A percentile compares a stretch with the other conserved stretches of the same genome.
These are phyloP conservation scores for Clarias fuscus DNA, from an alignment of 2,797 vertebrate genomes.

Conservation along the genomic window DNA sequence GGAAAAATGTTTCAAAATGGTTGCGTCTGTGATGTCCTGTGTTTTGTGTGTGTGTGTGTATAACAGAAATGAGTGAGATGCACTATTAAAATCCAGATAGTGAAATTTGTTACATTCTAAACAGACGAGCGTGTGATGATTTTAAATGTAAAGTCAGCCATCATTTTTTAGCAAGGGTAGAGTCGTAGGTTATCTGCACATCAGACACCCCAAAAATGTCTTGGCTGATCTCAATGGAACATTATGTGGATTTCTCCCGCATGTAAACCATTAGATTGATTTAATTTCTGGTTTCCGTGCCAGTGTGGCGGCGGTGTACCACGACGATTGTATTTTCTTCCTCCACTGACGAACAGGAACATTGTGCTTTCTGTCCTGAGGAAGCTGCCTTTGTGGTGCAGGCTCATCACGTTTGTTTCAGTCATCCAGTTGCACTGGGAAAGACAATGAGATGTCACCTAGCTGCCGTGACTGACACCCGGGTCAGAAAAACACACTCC, in stretches of 20 bases:
- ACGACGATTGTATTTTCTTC: neutral
- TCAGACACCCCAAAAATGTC: neutral
- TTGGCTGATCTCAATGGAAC: neutral
- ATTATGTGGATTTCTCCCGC: neutral
- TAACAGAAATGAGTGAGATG: neutral
- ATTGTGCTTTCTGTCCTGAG: slow-evolving; percentile 14
- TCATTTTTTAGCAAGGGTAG: neutral
- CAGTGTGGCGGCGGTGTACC: neutral
- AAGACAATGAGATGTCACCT: slow-evolving; percentile 34
- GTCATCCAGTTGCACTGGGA: neutral
- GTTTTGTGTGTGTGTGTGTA: neutral
- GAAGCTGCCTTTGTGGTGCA: neutral
- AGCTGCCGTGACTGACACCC: slow-evolving; percentile 14
- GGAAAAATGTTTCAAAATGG: slow-evolving; percentile 8
- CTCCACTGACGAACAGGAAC: neutral
- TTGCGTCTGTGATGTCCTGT: neutral
- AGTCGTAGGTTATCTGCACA: neutral
- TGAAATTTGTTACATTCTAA: neutral
- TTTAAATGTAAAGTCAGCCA: too few species aligned
- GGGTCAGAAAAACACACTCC: slow-evolving; percentile 36
- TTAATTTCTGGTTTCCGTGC: neutral
- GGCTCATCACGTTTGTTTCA: slow-evolving; percentile 1
- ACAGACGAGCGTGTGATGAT: neutral
- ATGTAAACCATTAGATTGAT: neutral
- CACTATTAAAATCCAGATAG: neutral